These are phyloP conservation scores for Origma solitaria DNA, from an alignment of 2,113 vertebrate genomes.

Conservation along the genomic window DNA sequence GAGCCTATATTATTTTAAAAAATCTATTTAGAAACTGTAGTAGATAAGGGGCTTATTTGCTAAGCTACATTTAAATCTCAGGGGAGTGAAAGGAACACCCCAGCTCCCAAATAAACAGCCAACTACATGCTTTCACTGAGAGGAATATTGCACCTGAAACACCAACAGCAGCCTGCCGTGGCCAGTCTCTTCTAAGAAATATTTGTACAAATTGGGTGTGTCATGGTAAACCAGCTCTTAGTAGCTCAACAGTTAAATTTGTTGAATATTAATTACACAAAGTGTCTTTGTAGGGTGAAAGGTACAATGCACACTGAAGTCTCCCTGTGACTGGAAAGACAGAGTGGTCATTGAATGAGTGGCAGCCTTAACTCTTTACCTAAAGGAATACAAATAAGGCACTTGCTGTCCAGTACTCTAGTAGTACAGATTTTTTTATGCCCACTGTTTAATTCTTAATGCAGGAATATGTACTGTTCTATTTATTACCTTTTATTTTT, in stretches of 20 bases:
- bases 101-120: background rate
- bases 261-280: background rate
- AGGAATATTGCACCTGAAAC: background rate
- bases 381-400: background rate
- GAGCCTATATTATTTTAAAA: background rate
- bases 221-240: background rate
- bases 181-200: background rate
- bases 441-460: background rate
- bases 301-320: background rate
- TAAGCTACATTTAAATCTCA: background rate
- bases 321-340: background rate
- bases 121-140: background rate
- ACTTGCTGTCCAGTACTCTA: background rate
- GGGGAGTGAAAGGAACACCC: background rate
- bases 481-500: background rate
- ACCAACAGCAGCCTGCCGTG: background rate
- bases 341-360: background rate
- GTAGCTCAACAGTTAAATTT: background rate
- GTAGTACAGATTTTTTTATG: background rate
- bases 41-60: background rate
- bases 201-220: background rate
- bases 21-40: background rate
- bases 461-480: background rate
- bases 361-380: background rate
- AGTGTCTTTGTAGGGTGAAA: background rate